Conservation (phyloP, 2,888 invertebrate genomes). For the Griposia aprilina region DNA sequence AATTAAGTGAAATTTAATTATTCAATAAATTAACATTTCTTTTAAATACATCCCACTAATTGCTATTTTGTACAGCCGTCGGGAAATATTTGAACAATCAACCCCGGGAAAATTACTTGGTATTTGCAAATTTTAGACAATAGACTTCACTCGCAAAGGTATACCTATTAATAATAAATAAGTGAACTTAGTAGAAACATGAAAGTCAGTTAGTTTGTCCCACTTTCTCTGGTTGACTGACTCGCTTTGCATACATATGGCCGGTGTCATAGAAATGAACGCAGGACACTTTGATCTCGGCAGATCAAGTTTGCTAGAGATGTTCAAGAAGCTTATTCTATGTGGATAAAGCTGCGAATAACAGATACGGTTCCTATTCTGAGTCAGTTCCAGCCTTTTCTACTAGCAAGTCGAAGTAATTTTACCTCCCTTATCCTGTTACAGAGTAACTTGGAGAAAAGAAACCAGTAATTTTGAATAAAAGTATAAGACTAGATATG, state of each 20-base stretch:
- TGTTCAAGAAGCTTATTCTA: slow-evolving; percentile 35
- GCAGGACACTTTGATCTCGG: slow-evolving; percentile 52
- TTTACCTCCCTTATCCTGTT: slow-evolving; percentile 22
- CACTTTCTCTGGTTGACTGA: slow-evolving; percentile 28
- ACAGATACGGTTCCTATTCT: slow-evolving; percentile 12
- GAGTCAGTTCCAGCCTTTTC: slow-evolving; percentile 11
- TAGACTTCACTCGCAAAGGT: not conserved
- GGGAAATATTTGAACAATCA: not conserved
- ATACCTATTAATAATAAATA: slow-evolving; percentile 22
- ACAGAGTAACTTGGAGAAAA: not conserved
- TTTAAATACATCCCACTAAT: not conserved
- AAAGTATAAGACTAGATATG: not conserved
- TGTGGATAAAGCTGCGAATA: slow-evolving; percentile 12
- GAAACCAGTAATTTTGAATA: not conserved
- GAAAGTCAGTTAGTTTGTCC: slow-evolving; percentile 27
- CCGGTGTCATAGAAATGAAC: slow-evolving; percentile 47
- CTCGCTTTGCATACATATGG: slow-evolving; percentile 49
- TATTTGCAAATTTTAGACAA: slow-evolving; percentile 5
- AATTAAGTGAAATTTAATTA: not conserved
- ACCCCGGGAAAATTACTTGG: not conserved
- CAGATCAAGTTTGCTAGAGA: slow-evolving; percentile 44
- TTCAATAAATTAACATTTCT: not conserved
- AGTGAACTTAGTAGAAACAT: slow-evolving; percentile 11
- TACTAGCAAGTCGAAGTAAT: slow-evolving; percentile 7
- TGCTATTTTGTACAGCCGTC: not conserved